Percentiles rank a stretch among this genome's conserved stretches.
phyloP scores from a whole-genome alignment of 2,797 vertebrate genomes.

The Notoglanidium macrostoma region DNA sequence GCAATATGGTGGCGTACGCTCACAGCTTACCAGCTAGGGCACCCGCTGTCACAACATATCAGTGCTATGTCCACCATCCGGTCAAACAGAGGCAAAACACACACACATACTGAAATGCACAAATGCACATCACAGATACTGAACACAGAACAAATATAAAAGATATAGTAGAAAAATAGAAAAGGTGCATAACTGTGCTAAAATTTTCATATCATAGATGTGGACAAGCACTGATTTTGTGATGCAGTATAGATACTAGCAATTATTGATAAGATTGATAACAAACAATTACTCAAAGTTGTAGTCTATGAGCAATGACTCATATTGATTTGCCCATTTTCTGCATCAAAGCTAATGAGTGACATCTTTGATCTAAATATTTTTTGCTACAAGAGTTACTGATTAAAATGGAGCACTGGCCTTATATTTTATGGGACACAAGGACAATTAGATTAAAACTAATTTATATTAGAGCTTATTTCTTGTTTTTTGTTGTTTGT shows the following conservation, averaged over 20 bases:
- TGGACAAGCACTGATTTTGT: background rate
- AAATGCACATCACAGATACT: conserved; percentile 7
- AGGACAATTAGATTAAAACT: background rate
- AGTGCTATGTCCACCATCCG: conserved; percentile 62
- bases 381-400: background rate
- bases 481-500: background rate
- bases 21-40: conserved; percentile 75
- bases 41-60: conserved; percentile 82
- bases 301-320: background rate
- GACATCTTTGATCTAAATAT: background rate
- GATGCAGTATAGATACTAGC: background rate
- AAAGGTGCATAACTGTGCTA: background rate
- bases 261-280: background rate
- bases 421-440: background rate
- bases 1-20: conserved; percentile 83
- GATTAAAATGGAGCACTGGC: background rate
- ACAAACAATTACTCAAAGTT: background rate
- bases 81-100: conserved; percentile 34
- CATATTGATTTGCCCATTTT: too few relatives aligned
- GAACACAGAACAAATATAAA: conserved; percentile 10
- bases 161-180: background rate
- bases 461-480: background rate
- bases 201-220: background rate
- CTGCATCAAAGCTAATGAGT: background rate
- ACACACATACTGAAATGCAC: conserved; percentile 13